Base-by-base conservation (phyloP, 2,113 vertebrate genomes). In the Melanerpes formicivorus region DNA sequence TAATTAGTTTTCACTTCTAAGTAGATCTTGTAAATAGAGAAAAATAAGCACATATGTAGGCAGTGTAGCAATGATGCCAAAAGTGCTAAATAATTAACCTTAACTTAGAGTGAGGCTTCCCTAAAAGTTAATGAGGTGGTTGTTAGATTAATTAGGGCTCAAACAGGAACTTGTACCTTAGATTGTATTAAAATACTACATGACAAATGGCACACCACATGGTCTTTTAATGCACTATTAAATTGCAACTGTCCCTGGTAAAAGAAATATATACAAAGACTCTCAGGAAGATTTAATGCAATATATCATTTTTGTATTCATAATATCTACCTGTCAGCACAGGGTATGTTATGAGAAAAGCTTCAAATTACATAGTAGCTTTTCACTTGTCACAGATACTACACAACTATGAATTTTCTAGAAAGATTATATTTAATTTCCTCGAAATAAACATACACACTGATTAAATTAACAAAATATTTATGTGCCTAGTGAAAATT, bases 181-280 rank as follows among this genome's bases (percentile, higher is more conserved):
- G 80, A 97, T 97, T 98, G 95, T 97, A 97, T 97, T 98, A 98
- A 99, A 98, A 98, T 96, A 96, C 80, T 90, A 86, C 92, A 97
- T 98, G 98, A 98, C 97, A 99, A 99, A 99, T 98, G 98, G 97
- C 81, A 97, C 80, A 97, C 92, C 96, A 98, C 97, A 97, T 98
- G 96, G 98, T 98, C 96, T 98, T 99, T 98, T 97, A 99, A 98
- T 97, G 97, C 97, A 97, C 98, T 98, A 98, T 98, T 98, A 98
- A 98, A 98, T 97, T 98, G 95, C 91, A 97, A 97, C 97, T 98
- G 97, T 98, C 97, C 96, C 80, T 95, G 93, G 95, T 98, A 97
- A 96, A 96, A 97, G 93, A 97, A 98, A 98, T 98, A 97, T 96
- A 98, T 97, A 98, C 97, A 98, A 97, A 98, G 97, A 97, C 96